Percentiles rank a stretch among this genome's conserved stretches.
Conservation (phyloP, 1,140 invertebrate species). For the Anastatus disparis region DNA sequence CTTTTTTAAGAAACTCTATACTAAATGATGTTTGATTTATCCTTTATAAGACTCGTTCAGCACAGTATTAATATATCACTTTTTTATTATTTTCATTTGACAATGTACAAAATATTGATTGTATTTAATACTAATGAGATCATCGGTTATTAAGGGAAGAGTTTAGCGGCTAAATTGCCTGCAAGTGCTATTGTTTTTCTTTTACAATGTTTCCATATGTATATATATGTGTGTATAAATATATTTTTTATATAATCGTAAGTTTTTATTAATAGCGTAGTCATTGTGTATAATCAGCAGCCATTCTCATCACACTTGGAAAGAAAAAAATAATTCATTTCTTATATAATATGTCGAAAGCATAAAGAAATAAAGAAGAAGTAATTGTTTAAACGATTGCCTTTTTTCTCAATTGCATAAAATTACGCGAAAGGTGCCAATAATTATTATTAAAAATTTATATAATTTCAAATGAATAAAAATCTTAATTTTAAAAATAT, state of each 20-base stretch:
- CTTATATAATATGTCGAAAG: neutral
- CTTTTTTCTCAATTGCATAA: conserved; percentile 1
- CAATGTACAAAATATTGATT: conserved; percentile 41
- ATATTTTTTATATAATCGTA: neutral
- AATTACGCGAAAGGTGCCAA: too few species aligned
- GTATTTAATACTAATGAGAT: conserved; percentile 60
- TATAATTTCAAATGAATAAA: too few species aligned
- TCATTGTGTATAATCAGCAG: conserved; percentile 18
- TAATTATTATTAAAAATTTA: too few species aligned
- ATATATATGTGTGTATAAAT: neutral
- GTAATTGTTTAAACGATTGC: neutral
- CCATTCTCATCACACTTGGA: conserved; percentile 31
- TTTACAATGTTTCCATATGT: neutral
- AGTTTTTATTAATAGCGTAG: neutral
- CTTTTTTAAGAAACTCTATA: too few species aligned
- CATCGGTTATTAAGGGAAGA: conserved; percentile 48
- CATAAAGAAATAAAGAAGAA: neutral
- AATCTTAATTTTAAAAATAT: too few species aligned
- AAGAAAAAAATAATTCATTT: neutral
- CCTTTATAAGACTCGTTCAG: neutral
- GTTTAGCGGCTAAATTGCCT: conserved; percentile 42
- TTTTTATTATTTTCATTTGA: conserved; percentile 37
- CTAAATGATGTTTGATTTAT: too few species aligned
- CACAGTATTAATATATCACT: conserved; percentile 31
- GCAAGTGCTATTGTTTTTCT: conserved; percentile 28